Conservation (phyloP, 2,113 vertebrate species). For the Psilopogon haemacephalus region DNA sequence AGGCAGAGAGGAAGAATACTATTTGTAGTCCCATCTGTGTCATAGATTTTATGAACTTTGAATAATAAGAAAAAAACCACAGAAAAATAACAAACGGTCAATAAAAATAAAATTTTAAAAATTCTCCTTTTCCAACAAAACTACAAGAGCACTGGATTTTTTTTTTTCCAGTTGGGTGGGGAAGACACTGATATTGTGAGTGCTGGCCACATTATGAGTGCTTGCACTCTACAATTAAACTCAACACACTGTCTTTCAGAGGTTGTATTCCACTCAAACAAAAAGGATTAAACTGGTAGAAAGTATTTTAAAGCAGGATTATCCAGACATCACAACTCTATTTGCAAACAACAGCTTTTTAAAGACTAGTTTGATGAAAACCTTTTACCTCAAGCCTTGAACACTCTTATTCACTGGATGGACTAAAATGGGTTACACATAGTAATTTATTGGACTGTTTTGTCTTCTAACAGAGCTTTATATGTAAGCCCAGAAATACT, state of each 20-base stretch:
- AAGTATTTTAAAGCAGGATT: neutral
- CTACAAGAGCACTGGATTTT: neutral
- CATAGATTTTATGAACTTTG: neutral
- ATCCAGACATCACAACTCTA: neutral
- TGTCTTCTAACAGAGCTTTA: neutral
- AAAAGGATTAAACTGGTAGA: neutral
- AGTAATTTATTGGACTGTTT: neutral
- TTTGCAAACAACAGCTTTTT: neutral
- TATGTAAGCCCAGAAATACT: neutral
- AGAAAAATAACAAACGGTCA: neutral
- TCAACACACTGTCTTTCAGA: neutral
- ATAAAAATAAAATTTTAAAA: neutral
- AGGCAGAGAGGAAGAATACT: neutral
- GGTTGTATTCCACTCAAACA: neutral
- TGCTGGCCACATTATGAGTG: neutral
- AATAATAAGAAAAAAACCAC: neutral
- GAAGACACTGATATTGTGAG: neutral
- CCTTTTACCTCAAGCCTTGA: neutral
- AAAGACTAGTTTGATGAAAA: neutral
- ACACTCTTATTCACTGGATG: neutral
- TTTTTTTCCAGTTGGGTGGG: accelerated
- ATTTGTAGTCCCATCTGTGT: neutral
- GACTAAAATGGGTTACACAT: neutral
- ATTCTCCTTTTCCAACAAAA: neutral
- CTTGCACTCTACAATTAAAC: neutral